Base-by-base conservation (phyloP, 2,113 vertebrate genomes). In the Coptodon bakossiorum region DNA sequence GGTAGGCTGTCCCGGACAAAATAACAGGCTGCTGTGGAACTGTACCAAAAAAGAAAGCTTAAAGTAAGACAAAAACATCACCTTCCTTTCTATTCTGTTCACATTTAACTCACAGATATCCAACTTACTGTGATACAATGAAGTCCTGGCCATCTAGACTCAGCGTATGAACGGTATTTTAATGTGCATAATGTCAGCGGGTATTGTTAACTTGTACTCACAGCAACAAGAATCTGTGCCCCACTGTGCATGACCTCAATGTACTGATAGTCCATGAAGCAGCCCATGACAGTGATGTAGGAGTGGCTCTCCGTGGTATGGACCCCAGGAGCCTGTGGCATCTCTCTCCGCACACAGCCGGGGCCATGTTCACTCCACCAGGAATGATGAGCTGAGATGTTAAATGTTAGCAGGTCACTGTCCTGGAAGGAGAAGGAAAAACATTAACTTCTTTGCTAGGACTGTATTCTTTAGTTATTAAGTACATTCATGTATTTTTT, bases 341-440 rank as follows among this genome's bases (percentile, higher is more conserved):
- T 96, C 93, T 98, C 97, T 89, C 96, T 94, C 53, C 94, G 95
- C 13, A 97, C 95, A 50, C 98, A 98, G 73, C 97, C 98, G 0
- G 96, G 98, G 2, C 97, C 97, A 0, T 98, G 98, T 27, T 98
- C 98, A 31, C 95, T 96, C 98, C 97, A 99, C 98, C 98, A 98
- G 0, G 98, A 98, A 7, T 95, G 96, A 85, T 99, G 97, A 53
- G 92, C 92, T 34, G 98, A 98, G 93, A 98, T 98, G 94, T 97
- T 98, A 93, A 98, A 98, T 1, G 98, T 98, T 93, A 98, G 91
- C 54, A 98, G 96, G 80, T 98, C 96, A 0, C 97, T 97, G 91
- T 98, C 97, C 98, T 98, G 53, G 27, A 92, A 93, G 53, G 84
- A 68, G 73, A 66, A 29, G 40, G 29, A 40, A 40, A 48, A 73